Conservation (phyloP, 2,888 invertebrate species). For the Anarsia innoxiella region DNA sequence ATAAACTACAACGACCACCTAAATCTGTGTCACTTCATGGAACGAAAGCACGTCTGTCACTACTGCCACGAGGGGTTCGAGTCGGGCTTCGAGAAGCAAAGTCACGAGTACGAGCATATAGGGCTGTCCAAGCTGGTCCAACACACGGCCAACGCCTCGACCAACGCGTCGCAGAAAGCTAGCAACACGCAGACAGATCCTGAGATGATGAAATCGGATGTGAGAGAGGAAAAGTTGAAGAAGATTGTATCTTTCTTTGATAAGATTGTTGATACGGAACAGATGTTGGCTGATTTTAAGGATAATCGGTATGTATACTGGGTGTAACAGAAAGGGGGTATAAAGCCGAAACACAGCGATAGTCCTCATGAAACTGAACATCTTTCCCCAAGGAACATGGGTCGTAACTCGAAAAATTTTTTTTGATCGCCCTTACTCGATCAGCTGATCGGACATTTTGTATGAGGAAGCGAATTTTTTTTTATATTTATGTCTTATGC, state of each 20-base stretch:
- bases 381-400: too few relatives aligned
- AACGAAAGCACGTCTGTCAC: constrained; percentile 45
- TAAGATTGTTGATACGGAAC: constrained; percentile 44
- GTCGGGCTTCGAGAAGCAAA: constrained; percentile 37
- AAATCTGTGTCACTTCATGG: constrained; percentile 53
- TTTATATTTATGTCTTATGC: too few relatives aligned
- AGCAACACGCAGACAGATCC: constrained; percentile 52
- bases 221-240: constrained; percentile 55
- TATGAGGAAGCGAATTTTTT: too few relatives aligned
- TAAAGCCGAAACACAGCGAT: too few relatives aligned
- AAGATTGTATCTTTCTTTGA: constrained; percentile 65
- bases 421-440: too few relatives aligned
- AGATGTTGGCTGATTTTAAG: constrained; percentile 36
- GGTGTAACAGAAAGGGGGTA: too few relatives aligned
- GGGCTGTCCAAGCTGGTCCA: constrained; percentile 40
- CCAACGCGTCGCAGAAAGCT: constrained; percentile 26
- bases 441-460: too few relatives aligned
- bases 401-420: too few relatives aligned
- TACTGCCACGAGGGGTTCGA: constrained; percentile 65
- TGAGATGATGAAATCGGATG: constrained; percentile 26
- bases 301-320: constrained; percentile 35
- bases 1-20: constrained; percentile 67
- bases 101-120: constrained; percentile 58
- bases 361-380: too few relatives aligned
- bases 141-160: constrained; percentile 19